Conservation (phyloP, 2,888 invertebrate genomes). For the Drosophila mettleri region DNA sequence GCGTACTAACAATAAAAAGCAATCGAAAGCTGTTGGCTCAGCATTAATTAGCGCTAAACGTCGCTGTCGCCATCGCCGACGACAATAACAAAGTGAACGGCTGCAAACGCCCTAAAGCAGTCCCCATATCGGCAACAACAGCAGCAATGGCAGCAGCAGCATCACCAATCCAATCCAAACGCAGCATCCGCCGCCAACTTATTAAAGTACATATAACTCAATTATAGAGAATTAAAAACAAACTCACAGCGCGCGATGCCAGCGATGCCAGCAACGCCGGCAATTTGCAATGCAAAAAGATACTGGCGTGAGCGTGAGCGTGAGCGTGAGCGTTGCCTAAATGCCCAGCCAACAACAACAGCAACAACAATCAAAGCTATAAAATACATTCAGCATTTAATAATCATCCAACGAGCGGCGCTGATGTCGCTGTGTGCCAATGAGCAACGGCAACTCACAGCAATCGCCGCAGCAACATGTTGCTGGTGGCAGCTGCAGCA, state of each 20-base stretch:
- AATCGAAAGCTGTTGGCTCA: slow-evolving; percentile 76
- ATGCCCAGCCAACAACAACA: slow-evolving; percentile 29
- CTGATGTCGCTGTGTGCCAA: slow-evolving; percentile 40
- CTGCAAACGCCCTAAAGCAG: slow-evolving; percentile 58
- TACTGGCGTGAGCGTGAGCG: slow-evolving; percentile 31
- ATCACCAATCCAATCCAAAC: slow-evolving; percentile 33
- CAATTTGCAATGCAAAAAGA: slow-evolving; percentile 75
- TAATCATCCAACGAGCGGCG: slow-evolving; percentile 59
- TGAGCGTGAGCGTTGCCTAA: slow-evolving; percentile 29
- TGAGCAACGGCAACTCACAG: slow-evolving; percentile 55
- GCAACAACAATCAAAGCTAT: slow-evolving; percentile 71
- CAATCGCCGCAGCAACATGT: slow-evolving; percentile 16
- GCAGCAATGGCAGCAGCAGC: slow-evolving; percentile 39
- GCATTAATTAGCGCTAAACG: slow-evolving; percentile 80
- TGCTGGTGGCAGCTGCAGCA: slow-evolving; percentile 21
- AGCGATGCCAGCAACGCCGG: slow-evolving; percentile 62
- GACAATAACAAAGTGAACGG: slow-evolving; percentile 39
- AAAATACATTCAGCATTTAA: slow-evolving; percentile 80
- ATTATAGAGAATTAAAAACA: slow-evolving; percentile 81
- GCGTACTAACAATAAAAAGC: slow-evolving; percentile 56
- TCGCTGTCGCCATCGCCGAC: slow-evolving; percentile 55
- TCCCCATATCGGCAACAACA: slow-evolving; percentile 40
- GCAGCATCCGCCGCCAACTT: slow-evolving; percentile 76
- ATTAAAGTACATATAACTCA: slow-evolving; percentile 82
- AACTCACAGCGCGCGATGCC: slow-evolving; percentile 58